These are phyloP conservation scores for Oryzias celebensis DNA, from an alignment of 2,113 vertebrate species.

Conservation along the genomic window DNA sequence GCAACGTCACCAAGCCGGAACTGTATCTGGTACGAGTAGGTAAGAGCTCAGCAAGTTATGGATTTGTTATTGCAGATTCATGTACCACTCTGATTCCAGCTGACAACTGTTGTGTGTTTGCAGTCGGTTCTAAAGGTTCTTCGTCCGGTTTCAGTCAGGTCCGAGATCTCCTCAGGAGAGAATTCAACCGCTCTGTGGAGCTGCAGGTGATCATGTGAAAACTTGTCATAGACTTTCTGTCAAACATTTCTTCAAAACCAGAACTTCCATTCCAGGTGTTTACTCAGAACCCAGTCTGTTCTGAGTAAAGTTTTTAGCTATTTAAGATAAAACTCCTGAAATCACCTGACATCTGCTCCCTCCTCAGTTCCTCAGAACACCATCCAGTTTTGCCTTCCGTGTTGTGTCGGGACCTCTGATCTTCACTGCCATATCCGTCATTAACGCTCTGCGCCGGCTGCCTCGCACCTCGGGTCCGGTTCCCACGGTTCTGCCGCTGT, in stretches of 20 bases:
- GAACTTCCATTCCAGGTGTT: no score
- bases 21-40: constrained; percentile 80
- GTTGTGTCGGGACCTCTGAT: constrained; percentile 89
- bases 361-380: constrained; percentile 85
- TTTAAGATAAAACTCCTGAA: constrained; percentile 2
- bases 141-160: constrained; percentile 70
- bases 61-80: not conserved
- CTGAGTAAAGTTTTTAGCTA: not conserved
- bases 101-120: constrained; percentile 11
- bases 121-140: constrained; percentile 72
- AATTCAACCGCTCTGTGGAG: constrained; percentile 79
- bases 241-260: no score
- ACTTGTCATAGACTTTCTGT: no score
- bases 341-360: not conserved
- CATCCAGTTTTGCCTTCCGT: constrained; percentile 87
- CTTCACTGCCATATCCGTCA: constrained; percentile 89
- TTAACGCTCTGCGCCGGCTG: constrained; percentile 83
- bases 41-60: constrained; percentile 36
- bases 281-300: no score
- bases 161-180: constrained; percentile 73
- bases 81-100: not conserved
- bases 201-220: constrained; percentile 67
- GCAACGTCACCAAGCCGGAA: constrained; percentile 76
- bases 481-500: constrained; percentile 80
- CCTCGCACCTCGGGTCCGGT: constrained; percentile 73